These are phyloP conservation scores for Baryphthengus martii DNA, from an alignment of 2,113 vertebrate genomes.

Conservation along the genomic window DNA sequence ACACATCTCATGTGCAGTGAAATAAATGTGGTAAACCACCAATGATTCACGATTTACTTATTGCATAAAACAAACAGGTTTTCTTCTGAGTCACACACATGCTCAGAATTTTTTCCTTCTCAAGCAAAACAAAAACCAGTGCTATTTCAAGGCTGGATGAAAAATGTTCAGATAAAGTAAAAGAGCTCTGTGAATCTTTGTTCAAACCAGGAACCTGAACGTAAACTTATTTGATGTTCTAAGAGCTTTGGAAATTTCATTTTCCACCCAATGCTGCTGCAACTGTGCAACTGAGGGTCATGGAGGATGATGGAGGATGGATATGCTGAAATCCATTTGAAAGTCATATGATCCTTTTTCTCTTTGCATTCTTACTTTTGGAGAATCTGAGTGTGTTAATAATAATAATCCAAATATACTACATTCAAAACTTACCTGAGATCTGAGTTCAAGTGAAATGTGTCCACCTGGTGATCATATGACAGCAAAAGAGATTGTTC, in stretches of 20 bases:
- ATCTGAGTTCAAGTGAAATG: not conserved
- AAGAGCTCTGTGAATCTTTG: not conserved
- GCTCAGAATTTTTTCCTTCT: constrained; percentile 7
- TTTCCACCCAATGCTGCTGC: not conserved
- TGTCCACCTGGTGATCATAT: not conserved
- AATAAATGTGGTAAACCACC: constrained; percentile 48
- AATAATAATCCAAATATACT: not conserved
- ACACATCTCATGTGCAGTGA: constrained; percentile 4
- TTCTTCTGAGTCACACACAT: constrained; percentile 41
- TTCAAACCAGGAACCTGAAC: not conserved
- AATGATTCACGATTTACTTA: constrained; percentile 28
- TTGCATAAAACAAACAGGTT: constrained; percentile 35
- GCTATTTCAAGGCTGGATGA: not conserved
- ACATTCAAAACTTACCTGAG: not conserved
- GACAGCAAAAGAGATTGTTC: not conserved
- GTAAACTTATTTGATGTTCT: not conserved
- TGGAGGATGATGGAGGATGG: not conserved
- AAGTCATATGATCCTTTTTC: not conserved
- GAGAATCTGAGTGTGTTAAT: not conserved
- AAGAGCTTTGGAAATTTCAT: not conserved
- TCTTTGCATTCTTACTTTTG: not conserved
- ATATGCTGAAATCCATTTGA: not conserved
- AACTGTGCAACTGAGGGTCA: not conserved
- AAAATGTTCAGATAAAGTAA: not conserved
- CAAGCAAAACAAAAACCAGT: not conserved